phyloP scores from a whole-genome alignment of 1,140 invertebrate species.

The Dryas iulia region DNA sequence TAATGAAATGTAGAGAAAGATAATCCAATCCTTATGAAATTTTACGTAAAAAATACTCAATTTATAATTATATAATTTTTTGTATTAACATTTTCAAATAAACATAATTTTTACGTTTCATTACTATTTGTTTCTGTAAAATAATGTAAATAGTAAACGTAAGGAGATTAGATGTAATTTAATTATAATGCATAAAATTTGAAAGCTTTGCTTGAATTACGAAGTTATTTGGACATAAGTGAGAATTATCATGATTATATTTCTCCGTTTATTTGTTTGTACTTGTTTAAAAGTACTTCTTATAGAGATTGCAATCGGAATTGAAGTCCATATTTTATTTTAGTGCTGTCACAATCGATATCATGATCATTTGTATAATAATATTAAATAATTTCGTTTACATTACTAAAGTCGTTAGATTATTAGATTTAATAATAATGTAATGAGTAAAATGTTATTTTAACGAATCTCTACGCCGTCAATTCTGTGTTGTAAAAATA shows the following conservation, averaged over 20 bases:
- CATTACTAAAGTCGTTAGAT: slow-evolving; percentile 41
- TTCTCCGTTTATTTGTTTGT: neutral
- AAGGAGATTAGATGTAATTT: slow-evolving; percentile 6
- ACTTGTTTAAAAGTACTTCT: neutral
- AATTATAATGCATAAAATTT: slow-evolving; percentile 7
- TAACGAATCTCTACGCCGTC: slow-evolving; percentile 75
- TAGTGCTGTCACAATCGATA: neutral
- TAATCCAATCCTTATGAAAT: neutral
- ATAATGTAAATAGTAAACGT: neutral
- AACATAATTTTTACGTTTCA: too few species aligned
- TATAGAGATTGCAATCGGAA: neutral
- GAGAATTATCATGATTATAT: slow-evolving; percentile 62
- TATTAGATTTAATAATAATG: slow-evolving; percentile 60
- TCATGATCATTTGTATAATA: slow-evolving; percentile 13
- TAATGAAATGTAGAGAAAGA: neutral
- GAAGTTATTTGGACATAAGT: slow-evolving; percentile 66
- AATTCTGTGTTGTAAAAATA: slow-evolving; percentile 74
- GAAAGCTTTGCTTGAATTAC: slow-evolving; percentile 21
- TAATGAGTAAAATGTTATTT: slow-evolving; percentile 65
- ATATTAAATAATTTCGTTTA: slow-evolving; percentile 29
- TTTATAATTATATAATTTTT: too few species aligned
- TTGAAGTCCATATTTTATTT: neutral
- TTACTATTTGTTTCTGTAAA: too few species aligned
- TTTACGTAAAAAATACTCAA: too few species aligned
- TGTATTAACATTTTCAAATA: too few species aligned